These are phyloP conservation scores for Globicephala melas DNA, from an alignment of 2,113 vertebrate genomes.

Conservation along the genomic window DNA sequence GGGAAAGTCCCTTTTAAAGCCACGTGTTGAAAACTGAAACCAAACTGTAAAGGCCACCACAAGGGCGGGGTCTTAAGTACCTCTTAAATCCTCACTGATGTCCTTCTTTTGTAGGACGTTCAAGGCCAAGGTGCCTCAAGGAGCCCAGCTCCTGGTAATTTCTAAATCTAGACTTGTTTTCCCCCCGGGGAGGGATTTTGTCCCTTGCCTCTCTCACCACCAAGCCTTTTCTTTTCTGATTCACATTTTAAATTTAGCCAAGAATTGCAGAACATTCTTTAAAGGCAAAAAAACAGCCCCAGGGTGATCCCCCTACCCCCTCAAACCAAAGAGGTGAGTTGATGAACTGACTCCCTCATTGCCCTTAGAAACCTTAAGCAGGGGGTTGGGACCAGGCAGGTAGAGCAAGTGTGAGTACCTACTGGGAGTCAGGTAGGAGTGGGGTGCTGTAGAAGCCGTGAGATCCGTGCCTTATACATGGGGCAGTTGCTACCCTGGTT, in stretches of 20 bases:
- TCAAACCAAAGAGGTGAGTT: background rate
- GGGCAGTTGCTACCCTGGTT: background rate
- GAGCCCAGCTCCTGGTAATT: background rate
- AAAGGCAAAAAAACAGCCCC: background rate
- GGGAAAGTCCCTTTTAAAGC: slow-evolving; percentile 51
- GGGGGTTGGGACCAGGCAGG: background rate
- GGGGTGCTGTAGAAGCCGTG: background rate
- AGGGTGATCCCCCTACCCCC: background rate
- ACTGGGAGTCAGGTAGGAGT: background rate
- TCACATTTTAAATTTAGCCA: slow-evolving; percentile 30
- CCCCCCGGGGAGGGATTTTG: background rate
- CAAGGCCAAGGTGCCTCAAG: background rate
- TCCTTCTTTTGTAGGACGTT: too few species aligned
- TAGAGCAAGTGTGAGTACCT: background rate
- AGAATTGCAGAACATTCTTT: background rate
- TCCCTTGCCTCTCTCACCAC: background rate
- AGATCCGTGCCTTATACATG: fast-evolving
- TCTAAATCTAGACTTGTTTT: background rate
- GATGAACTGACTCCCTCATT: background rate
- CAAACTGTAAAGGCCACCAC: background rate
- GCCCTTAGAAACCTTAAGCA: background rate
- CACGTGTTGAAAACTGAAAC: slow-evolving; percentile 64
- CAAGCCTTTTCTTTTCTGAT: background rate
- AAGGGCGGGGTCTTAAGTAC: background rate
- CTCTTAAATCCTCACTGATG: background rate